Conservation (phyloP, 1,140 invertebrate genomes). For the Drosophila micromelanica region DNA sequence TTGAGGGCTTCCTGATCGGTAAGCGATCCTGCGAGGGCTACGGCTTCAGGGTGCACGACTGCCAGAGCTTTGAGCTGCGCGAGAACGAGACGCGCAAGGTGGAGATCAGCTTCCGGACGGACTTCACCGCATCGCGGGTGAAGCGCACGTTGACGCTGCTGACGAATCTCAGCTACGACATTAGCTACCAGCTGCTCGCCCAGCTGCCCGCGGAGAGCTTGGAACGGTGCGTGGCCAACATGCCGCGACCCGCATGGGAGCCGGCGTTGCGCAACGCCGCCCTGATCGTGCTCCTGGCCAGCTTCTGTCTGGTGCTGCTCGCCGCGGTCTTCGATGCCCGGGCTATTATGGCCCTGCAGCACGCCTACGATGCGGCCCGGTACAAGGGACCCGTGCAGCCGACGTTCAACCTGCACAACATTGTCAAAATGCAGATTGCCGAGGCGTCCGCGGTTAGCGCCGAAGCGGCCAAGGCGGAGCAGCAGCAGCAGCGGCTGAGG, state of each 20-base stretch:
- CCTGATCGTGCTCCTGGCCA: slow-evolving; percentile 87
- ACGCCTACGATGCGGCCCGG: slow-evolving; percentile 85
- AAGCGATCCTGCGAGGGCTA: slow-evolving; percentile 92
- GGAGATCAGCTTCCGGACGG: slow-evolving; percentile 96
- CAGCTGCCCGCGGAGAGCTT: slow-evolving; percentile 92
- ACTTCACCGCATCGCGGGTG: slow-evolving; percentile 94
- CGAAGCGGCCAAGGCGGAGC: slow-evolving; percentile 30
- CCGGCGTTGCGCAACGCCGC: slow-evolving; percentile 89
- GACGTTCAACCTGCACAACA: slow-evolving; percentile 87
- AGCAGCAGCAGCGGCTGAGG: slow-evolving; percentile 33
- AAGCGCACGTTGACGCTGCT: slow-evolving; percentile 87
- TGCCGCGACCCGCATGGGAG: slow-evolving; percentile 93
- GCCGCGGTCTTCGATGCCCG: slow-evolving; percentile 91
- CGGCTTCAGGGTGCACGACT: slow-evolving; percentile 94
- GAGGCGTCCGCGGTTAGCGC: slow-evolving; percentile 46
- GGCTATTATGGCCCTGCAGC: slow-evolving; percentile 87
- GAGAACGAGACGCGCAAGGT: slow-evolving; percentile 94
- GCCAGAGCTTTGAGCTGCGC: slow-evolving; percentile 90
- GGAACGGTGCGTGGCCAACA: slow-evolving; percentile 88
- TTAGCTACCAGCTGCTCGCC: slow-evolving; percentile 91
- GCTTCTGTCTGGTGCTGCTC: slow-evolving; percentile 89
- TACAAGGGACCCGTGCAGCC: slow-evolving; percentile 85
- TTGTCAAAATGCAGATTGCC: slow-evolving; percentile 67
- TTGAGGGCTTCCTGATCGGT: slow-evolving; percentile 91
- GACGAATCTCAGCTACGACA: slow-evolving; percentile 86